These are phyloP conservation scores for Tenthredo scrophulariae DNA, from an alignment of 2,888 invertebrate species.

Conservation along the genomic window DNA sequence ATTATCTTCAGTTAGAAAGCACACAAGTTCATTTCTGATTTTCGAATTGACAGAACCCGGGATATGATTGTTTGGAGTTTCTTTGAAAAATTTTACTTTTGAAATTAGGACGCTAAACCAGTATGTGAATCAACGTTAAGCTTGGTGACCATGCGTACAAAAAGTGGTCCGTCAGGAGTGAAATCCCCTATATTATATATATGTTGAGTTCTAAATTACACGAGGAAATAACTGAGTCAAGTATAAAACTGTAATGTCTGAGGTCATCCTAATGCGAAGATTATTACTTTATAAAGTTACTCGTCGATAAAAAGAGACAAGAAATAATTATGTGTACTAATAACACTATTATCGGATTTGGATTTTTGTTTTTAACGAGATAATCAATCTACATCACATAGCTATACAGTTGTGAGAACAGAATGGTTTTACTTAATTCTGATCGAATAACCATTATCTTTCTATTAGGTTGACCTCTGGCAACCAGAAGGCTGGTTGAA, in stretches of 20 bases:
- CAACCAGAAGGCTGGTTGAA: slow-evolving; percentile 22
- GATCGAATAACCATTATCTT: slow-evolving; percentile 1
- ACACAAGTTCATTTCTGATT: too few relatives aligned
- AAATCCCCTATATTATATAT: not conserved
- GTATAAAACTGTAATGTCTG: slow-evolving; percentile 3
- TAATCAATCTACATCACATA: not conserved
- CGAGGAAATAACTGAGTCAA: not conserved
- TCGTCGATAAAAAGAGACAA: not conserved
- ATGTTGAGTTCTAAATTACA: not conserved
- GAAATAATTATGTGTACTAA: not conserved
- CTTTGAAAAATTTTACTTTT: not conserved
- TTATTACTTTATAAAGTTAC: not conserved
- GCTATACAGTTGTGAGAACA: not conserved
- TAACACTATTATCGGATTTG: not conserved
- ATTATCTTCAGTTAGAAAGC: too few relatives aligned
- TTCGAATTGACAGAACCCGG: not conserved
- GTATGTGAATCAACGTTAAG: not conserved
- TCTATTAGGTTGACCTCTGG: slow-evolving; percentile 23
- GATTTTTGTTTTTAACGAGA: not conserved
- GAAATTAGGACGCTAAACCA: not conserved
- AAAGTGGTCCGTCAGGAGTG: not conserved
- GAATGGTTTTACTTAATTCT: not conserved
- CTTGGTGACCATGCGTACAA: not conserved
- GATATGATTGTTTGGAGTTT: not conserved
- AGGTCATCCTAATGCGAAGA: slow-evolving; percentile 27